Percentiles rank a stretch among this genome's conserved stretches.
Evolutionary conservation across 2,797 vertebrate genomes (phyloP).

Genomic region (Anolis apletophallus): DNA sequence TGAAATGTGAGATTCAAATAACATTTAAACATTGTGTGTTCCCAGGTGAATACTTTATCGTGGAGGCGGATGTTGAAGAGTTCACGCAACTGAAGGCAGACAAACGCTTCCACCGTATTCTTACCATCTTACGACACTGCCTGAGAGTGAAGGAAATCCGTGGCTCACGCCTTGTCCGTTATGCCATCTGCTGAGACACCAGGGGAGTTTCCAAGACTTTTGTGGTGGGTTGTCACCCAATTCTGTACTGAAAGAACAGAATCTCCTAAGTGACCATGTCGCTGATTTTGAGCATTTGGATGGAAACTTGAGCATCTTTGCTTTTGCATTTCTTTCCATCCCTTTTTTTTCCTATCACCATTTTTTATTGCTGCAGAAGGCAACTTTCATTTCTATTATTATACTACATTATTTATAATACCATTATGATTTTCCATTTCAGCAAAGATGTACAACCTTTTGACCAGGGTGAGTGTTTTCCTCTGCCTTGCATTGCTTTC

Average conservation of each 20-base stretch:
- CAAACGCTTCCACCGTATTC: conserved; percentile 86
- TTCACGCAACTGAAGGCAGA: conserved; percentile 86
- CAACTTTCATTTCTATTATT: background rate
- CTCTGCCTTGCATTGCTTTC: background rate
- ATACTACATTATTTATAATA: background rate
- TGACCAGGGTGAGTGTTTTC: background rate
- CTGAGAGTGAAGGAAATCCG: conserved; percentile 85
- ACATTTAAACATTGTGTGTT: conserved; percentile 40
- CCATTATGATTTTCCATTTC: background rate
- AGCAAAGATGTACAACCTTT: background rate
- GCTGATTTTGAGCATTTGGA: no score
- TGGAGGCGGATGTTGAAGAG: conserved; percentile 89
- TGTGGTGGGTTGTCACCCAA: background rate
- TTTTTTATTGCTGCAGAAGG: background rate
- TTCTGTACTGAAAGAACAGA: fast-evolving
- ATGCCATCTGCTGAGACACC: conserved; percentile 72
- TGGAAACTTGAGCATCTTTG: no score
- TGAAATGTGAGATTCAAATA: background rate
- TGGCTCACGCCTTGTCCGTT: conserved; percentile 82
- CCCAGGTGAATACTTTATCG: conserved; percentile 89
- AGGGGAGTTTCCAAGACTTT: fast-evolving
- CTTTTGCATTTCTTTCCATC: background rate
- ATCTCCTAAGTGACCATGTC: background rate
- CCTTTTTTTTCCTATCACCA: background rate
- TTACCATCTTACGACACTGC: conserved; percentile 92